Conservation (phyloP, 2,888 invertebrate genomes). For the Bombylius discolor region DNA sequence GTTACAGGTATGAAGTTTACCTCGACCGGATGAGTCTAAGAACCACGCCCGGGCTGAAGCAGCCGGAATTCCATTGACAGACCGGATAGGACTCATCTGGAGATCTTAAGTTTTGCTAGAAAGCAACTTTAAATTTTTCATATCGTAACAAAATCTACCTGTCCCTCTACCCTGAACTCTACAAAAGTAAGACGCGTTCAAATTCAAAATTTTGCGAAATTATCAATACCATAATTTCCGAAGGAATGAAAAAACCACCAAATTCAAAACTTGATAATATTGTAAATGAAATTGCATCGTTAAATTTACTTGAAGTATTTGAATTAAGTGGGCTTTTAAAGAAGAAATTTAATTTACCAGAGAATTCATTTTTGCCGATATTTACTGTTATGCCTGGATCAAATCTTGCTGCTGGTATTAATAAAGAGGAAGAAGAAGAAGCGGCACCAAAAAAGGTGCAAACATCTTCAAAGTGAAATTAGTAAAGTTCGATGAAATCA, state of each 20-base stretch:
- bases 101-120: too few species aligned
- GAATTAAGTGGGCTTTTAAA: conserved; percentile 81
- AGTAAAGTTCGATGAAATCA: conserved; percentile 80
- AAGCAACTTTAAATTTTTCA: too few species aligned
- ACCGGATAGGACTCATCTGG: too few species aligned
- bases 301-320: conserved; percentile 88
- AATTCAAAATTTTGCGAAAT: too few species aligned
- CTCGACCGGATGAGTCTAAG: too few species aligned
- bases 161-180: too few species aligned
- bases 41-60: too few species aligned
- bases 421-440: conserved; percentile 58
- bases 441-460: conserved; percentile 56
- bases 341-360: conserved; percentile 78
- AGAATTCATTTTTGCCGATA: conserved; percentile 81
- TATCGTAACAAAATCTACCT: too few species aligned
- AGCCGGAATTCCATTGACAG: too few species aligned
- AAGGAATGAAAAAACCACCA: conserved; percentile 58
- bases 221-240: conserved; percentile 59
- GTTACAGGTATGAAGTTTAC: too few species aligned
- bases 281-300: conserved; percentile 69
- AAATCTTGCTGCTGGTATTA: conserved; percentile 37
- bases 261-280: conserved; percentile 81
- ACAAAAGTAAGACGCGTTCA: too few species aligned
- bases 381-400: conserved; percentile 48
- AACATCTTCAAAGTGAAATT: conserved; percentile 74